Percentiles rank a stretch among this genome's conserved stretches.
Conservation (phyloP, 2,797 vertebrate species). For the Notolepis coatsorum region DNA sequence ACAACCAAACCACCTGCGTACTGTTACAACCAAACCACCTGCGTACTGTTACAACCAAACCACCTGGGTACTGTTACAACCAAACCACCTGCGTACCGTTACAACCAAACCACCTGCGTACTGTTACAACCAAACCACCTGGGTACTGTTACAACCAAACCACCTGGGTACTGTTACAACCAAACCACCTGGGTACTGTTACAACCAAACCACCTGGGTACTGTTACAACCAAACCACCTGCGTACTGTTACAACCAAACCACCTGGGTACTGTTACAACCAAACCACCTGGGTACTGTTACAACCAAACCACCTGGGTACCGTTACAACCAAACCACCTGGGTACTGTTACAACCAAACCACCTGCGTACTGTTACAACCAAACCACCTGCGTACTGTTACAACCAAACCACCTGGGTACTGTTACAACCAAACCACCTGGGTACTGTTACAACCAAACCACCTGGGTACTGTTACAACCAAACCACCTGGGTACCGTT, state of each 20-base stretch:
- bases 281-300: too few species aligned
- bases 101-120: slow-evolving; percentile 79
- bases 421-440: slow-evolving; percentile 84
- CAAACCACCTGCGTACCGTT: too few species aligned
- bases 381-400: too few species aligned
- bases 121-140: slow-evolving; percentile 84
- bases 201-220: slow-evolving; percentile 79
- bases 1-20: slow-evolving; percentile 79
- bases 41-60: slow-evolving; percentile 81
- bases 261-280: slow-evolving; percentile 81
- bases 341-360: slow-evolving; percentile 81
- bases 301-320: slow-evolving; percentile 79
- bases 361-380: slow-evolving; percentile 81
- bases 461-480: slow-evolving; percentile 81
- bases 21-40: slow-evolving; percentile 84
- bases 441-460: slow-evolving; percentile 81
- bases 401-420: slow-evolving; percentile 79
- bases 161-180: slow-evolving; percentile 81
- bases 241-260: slow-evolving; percentile 81
- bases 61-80: slow-evolving; percentile 81
- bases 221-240: slow-evolving; percentile 84
- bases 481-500: too few species aligned
- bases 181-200: too few species aligned
- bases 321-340: slow-evolving; percentile 84
- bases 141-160: slow-evolving; percentile 81